Evolutionary conservation across 1,140 invertebrate species (phyloP), one percentile per base, ranked within the genome.

Genomic region (Tigriopus japonicus): DNA sequence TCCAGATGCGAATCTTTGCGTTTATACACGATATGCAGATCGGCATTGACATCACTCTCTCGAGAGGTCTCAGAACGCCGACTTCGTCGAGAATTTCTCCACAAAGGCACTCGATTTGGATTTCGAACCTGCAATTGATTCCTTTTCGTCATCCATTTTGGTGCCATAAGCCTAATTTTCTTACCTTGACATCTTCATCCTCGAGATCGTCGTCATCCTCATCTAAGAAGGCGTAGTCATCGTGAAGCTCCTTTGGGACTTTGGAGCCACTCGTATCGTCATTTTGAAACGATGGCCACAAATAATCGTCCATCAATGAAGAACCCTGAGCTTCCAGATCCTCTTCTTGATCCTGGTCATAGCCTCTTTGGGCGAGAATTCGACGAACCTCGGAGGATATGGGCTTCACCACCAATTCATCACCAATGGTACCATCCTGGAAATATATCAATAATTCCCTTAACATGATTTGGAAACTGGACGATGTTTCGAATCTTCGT

Each of bases 391-490:
- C 75, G 61, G 81, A 73, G 28, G 87, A 86, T 59, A 90, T 74
- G 60, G 89, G 86, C 67, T 84, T 80, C 67, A 92, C 87, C 59
- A 91, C 83, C 66, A 90, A 71, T 67, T 89, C 83, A 68, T 85
- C 79, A 60, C 87, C 87, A 64, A 93, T 88, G 62, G 86, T 88
- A 64, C 87, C 88, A 74, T 92, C 86, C 87, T 91, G 72, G 60
- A 35, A 35, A 5, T 35, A n/a, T n/a, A n/a, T n/a, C n/a, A n/a
- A n/a, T n/a, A n/a, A n/a, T n/a, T n/a, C n/a, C n/a, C n/a, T n/a
- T 71, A 73, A 65, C 62, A 62, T 19, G 21, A 5, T 23, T 51
- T 51, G 15, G 3, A 5, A 51, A 19, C 21, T 51, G 45, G 15
- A 19, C 7, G 45, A 43, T n/a, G 12, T 43, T 43, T 43, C n/a